phyloP scores from a whole-genome alignment of 2,888 invertebrate species.

The Agrotis clavis region DNA sequence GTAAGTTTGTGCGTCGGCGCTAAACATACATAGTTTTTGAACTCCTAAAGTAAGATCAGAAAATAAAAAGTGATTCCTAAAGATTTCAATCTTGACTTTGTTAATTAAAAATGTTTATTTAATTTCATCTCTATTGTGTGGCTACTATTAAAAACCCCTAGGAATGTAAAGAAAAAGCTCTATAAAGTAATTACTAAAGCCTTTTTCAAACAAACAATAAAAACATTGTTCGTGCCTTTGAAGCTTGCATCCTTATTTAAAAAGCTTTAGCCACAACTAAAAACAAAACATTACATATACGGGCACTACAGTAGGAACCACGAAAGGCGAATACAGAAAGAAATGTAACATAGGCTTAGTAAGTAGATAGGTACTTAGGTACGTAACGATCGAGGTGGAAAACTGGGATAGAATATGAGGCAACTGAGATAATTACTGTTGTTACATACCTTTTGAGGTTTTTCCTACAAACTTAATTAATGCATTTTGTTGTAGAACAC shows the following conservation, averaged over 20 bases:
- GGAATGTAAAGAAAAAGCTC: background rate
- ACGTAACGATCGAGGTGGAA: constrained; percentile 28
- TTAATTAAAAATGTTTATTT: background rate
- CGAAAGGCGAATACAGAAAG: constrained; percentile 33
- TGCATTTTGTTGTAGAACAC: constrained; percentile 83
- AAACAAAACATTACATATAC: constrained; percentile 42
- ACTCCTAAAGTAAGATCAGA: background rate
- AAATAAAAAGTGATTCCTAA: background rate
- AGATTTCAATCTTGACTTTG: background rate
- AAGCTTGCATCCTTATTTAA: constrained; percentile 47
- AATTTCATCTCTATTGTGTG: background rate
- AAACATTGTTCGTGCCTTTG: background rate
- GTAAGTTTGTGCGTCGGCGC: background rate
- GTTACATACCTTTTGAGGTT: constrained; percentile 76
- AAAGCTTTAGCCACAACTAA: constrained; percentile 33
- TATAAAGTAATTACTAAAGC: background rate
- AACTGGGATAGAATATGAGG: constrained; percentile 53
- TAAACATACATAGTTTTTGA: too few relatives aligned
- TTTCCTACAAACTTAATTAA: constrained; percentile 82
- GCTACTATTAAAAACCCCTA: background rate
- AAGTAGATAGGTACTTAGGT: constrained; percentile 24
- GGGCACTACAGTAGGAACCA: constrained; percentile 32
- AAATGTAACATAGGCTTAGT: constrained; percentile 39
- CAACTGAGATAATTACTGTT: constrained; percentile 78
- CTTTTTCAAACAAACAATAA: background rate